These are phyloP conservation scores for Gymnoscopelus braueri DNA, from an alignment of 2,797 vertebrate species.

Conservation along the genomic window DNA sequence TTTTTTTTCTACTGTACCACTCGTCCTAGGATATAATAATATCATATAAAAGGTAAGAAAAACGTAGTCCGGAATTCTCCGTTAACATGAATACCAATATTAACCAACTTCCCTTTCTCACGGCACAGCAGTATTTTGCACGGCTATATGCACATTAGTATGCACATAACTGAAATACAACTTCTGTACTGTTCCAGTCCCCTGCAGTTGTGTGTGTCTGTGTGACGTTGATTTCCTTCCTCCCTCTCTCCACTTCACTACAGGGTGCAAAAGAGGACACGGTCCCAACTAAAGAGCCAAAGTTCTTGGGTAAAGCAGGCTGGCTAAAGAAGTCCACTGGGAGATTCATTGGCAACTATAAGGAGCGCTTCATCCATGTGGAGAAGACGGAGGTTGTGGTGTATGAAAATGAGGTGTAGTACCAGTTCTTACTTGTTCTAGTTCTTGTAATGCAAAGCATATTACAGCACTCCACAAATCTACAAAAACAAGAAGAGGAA, in stretches of 20 bases:
- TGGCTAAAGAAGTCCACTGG: conserved; percentile 94
- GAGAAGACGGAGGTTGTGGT: conserved; percentile 86
- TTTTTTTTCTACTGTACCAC: too few species aligned
- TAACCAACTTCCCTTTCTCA: too few species aligned
- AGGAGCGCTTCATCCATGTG: conserved; percentile 92
- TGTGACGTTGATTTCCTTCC: conserved; percentile 51
- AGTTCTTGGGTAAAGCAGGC: conserved; percentile 84
- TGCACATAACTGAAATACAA: too few species aligned
- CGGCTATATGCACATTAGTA: too few species aligned
- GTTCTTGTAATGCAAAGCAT: too few species aligned
- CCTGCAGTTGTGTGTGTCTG: conserved; percentile 10
- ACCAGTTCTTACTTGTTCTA: neutral
- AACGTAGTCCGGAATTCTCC: too few species aligned
- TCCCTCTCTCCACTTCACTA: conserved; percentile 40
- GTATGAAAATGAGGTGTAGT: conserved; percentile 90
- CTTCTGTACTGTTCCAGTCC: neutral
- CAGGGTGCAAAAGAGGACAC: conserved; percentile 83
- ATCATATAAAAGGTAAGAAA: too few species aligned
- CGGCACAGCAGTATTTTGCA: too few species aligned
- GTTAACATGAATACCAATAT: too few species aligned
- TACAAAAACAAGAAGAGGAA: neutral
- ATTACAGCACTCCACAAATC: neutral
- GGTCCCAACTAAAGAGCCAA: conserved; percentile 74
- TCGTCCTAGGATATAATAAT: too few species aligned
- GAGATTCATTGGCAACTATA: conserved; percentile 87